Base-by-base conservation (phyloP, 1,140 invertebrate genomes). In the Neotoxoptera formosana region DNA sequence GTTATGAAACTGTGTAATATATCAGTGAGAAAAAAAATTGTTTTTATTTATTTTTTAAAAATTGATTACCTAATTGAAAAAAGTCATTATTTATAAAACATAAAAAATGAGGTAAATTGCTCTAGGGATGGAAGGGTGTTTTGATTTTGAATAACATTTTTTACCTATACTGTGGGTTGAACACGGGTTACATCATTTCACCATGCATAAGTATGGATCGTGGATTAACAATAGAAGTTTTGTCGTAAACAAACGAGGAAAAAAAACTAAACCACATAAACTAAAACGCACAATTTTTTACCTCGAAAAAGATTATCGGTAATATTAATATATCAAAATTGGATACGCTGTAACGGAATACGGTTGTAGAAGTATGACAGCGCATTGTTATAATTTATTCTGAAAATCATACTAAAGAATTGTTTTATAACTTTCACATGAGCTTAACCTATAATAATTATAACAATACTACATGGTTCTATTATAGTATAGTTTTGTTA, bases 261-360 rank as follows among this genome's bases (percentile, higher is more conserved):
- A 76, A 67, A 53, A 76, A 76, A 76, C n/a, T 76, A 34, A 76
- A 76, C 30, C 60, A 76, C 60, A 76, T 76, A 76, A 76, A 76
- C 60, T 76, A 76, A 76, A 76, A 76, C 17, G 60, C 60, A 17
- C 30, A 76, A 67, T n/a, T 76, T 76, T 76, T 76, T 76, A 76
- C n/a, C 60, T n/a, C n/a, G 30, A 6, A n/a, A 76, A 76, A 76
- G 11, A 76, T n/a, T 76, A 76, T 76, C 60, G n/a, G 60, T n/a
- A 76, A 76, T 76, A 76, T 76, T 76, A 76, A 76, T 76, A 76
- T 76, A 76, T 76, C 30, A 76, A 76, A 76, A 76, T 76, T n/a
- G 4, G 60, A 76, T 67, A 67, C 14, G n/a, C 6, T n/a, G 30
- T n/a, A n/a, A n/a, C n/a, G 9, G 60, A 14, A 76, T 53, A 53